Evolutionary conservation across 92 coral and sea anemone species (phyloP).

Genomic region (Porites lobata): DNA sequence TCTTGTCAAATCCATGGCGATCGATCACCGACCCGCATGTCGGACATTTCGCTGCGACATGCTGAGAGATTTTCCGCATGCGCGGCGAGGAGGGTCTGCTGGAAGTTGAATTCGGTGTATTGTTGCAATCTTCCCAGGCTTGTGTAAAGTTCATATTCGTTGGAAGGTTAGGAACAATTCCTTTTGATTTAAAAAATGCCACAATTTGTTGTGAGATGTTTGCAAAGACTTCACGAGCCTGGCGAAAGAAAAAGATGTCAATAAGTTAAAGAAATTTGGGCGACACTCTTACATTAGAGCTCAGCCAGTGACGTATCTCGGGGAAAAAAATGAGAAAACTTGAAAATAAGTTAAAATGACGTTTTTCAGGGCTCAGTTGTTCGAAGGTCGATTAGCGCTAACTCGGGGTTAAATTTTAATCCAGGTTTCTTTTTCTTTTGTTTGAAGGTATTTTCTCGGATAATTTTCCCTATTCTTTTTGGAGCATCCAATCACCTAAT

Average conservation of each 20-base stretch:
- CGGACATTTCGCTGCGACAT: constrained; percentile 77
- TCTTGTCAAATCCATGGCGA: constrained; percentile 32
- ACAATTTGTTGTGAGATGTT: constrained; percentile 83
- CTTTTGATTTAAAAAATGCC: constrained; percentile 72
- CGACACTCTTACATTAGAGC: background rate
- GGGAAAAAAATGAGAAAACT: too few species aligned
- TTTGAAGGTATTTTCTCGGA: too few species aligned
- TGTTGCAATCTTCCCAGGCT: constrained; percentile 74
- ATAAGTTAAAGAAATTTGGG: background rate
- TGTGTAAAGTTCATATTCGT: constrained; percentile 38
- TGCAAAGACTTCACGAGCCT: constrained; percentile 92
- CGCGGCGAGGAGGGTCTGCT: constrained; percentile 80
- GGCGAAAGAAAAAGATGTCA: background rate
- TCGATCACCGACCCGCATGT: constrained; percentile 85
- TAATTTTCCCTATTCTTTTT: too few species aligned
- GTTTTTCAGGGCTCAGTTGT: too few species aligned
- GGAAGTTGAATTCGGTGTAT: constrained; percentile 14
- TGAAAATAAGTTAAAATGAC: too few species aligned
- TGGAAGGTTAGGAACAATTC: constrained; percentile 84
- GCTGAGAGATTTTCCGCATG: constrained; percentile 57
- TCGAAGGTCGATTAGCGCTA: too few species aligned
- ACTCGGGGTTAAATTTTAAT: too few species aligned
- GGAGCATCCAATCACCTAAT: too few species aligned
- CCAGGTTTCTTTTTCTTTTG: too few species aligned
- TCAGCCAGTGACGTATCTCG: too few species aligned